Conservation (phyloP, 2,113 vertebrate genomes). For the Oenanthe oenanthe region DNA sequence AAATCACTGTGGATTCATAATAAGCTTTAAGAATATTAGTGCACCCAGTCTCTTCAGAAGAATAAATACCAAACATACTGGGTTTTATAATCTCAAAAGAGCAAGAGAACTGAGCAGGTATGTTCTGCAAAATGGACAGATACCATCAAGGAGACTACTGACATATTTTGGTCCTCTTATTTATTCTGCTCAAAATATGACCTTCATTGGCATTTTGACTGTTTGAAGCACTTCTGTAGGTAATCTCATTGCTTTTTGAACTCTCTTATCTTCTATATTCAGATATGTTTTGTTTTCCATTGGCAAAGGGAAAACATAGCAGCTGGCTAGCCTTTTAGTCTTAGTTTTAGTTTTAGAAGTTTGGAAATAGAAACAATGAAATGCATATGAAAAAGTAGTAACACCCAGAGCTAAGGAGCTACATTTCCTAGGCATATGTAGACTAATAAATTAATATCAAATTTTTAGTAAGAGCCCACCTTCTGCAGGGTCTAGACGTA, state of each 20-base stretch:
- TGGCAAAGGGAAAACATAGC: background rate
- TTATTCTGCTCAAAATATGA: background rate
- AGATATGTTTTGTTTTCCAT: background rate
- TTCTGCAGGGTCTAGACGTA: background rate
- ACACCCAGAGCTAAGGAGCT: background rate
- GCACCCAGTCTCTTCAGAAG: background rate
- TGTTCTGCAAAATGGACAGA: background rate
- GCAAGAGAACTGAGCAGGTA: background rate
- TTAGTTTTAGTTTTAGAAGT: background rate
- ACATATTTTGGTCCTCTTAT: background rate
- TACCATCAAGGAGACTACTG: background rate
- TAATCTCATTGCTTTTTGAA: background rate
- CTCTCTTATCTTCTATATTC: background rate
- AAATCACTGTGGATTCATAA: background rate
- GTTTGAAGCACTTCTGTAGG: background rate
- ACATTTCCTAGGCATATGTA: background rate
- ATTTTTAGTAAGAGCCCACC: background rate
- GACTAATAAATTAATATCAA: background rate
- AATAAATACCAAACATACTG: background rate
- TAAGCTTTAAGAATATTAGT: background rate
- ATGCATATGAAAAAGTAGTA: background rate
- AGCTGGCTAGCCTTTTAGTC: background rate
- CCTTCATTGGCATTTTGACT: background rate
- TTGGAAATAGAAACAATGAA: background rate
- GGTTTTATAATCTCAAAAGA: background rate